Evolutionary conservation across 2,888 invertebrate species (phyloP).

Genomic region (Hofmannophila pseudospretella): DNA sequence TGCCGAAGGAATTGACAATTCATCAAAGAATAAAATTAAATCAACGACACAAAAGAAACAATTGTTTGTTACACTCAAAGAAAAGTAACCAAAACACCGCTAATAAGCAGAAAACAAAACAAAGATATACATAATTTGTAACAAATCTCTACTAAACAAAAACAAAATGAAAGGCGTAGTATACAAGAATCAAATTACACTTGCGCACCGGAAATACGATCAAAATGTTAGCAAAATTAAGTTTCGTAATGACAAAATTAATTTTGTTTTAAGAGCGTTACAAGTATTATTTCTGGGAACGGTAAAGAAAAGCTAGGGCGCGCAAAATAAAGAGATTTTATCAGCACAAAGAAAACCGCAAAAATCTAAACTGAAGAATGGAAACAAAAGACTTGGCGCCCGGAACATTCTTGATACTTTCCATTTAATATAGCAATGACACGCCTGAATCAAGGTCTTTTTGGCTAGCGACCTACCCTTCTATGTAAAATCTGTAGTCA

Average conservation of each 20-base stretch:
- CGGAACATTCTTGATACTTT: too few species aligned
- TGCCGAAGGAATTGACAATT: background rate
- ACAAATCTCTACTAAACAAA: too few species aligned
- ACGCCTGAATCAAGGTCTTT: too few species aligned
- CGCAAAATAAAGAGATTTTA: slow-evolving; percentile 47
- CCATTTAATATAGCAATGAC: too few species aligned
- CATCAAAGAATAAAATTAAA: too few species aligned
- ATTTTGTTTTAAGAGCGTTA: background rate
- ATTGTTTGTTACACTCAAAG: slow-evolving; percentile 13
- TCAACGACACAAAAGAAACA: slow-evolving; percentile 15
- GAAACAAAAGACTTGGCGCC: slow-evolving; percentile 36
- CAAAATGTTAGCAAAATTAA: background rate
- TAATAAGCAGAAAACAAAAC: slow-evolving; percentile 34
- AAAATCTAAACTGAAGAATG: slow-evolving; percentile 49
- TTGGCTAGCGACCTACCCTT: too few species aligned
- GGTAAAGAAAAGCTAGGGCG: slow-evolving; percentile 36
- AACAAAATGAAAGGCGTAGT: too few species aligned
- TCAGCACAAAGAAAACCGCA: slow-evolving; percentile 48
- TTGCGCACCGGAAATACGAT: background rate
- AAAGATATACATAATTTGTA: slow-evolving; percentile 9
- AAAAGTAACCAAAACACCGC: slow-evolving; percentile 28
- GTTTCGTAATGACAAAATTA: background rate
- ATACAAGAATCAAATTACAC: too few species aligned
- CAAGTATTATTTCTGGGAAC: background rate
- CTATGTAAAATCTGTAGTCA: too few species aligned